A percentile compares a stretch with the other conserved stretches of the same genome.
Conservation (phyloP, 2,113 vertebrate genomes). For the Girardinichthys multiradiatus region DNA sequence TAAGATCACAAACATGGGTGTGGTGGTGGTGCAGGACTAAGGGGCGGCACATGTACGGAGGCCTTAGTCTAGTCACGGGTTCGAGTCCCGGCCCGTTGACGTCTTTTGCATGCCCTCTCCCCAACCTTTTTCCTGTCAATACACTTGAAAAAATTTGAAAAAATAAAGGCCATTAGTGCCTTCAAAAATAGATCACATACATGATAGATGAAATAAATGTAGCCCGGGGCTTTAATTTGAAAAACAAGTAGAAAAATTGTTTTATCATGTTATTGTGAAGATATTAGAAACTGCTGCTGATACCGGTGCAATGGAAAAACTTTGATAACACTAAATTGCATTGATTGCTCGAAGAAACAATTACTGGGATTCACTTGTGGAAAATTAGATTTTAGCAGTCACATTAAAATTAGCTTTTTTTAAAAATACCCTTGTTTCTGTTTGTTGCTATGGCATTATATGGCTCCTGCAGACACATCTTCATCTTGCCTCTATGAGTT, state of each 20-base stretch:
- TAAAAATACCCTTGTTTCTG: not conserved
- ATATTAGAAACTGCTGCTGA: not conserved
- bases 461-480: conserved; percentile 16
- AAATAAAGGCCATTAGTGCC: no score
- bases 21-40: no score
- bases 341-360: not conserved
- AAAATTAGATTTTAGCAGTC: not conserved
- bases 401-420: not conserved
- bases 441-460: conserved; percentile 13
- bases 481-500: conserved; percentile 30
- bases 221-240: no score
- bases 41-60: no score
- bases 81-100: no score
- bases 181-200: not conserved
- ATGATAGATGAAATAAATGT: not conserved
- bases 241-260: not conserved
- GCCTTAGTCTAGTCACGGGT: no score
- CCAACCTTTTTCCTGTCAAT: no score
- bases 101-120: no score
- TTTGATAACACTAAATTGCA: not conserved
- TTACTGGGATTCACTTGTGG: not conserved
- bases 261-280: not conserved
- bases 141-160: no score
- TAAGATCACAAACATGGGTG: not conserved
- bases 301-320: not conserved